These are phyloP conservation scores for Hylaeus volcanicus DNA, from an alignment of 1,140 invertebrate species.

Conservation along the genomic window DNA sequence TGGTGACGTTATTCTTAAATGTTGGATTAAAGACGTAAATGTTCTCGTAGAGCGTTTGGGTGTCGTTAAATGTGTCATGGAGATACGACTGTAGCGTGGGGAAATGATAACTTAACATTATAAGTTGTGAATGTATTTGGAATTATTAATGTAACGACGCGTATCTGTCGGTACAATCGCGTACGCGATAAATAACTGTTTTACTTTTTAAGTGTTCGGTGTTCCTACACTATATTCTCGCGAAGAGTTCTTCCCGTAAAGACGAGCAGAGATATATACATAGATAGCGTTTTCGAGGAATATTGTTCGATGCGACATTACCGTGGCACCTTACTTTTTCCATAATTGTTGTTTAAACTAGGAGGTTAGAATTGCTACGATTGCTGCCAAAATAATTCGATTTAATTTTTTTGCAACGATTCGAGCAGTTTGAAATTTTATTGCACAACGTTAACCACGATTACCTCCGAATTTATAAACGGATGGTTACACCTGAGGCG, in stretches of 20 bases:
- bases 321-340: constrained; percentile 26
- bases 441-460: background rate
- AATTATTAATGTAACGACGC: background rate
- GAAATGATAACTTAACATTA: background rate
- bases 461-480: background rate
- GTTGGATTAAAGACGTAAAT: background rate
- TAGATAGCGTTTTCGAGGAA: background rate
- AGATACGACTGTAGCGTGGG: background rate
- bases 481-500: background rate
- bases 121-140: background rate
- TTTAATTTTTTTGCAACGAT: background rate
- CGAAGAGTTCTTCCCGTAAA: constrained; percentile 15
- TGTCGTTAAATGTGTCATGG: background rate
- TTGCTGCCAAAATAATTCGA: constrained; percentile 33
- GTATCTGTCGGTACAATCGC: constrained; percentile 11
- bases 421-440: background rate
- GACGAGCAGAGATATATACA: background rate
- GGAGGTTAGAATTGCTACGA: constrained; percentile 10
- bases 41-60: background rate
- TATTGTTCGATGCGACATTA: constrained; percentile 41
- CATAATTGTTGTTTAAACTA: background rate
- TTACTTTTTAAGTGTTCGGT: constrained; percentile 69
- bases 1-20: background rate
- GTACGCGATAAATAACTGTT: constrained; percentile 16
- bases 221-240: constrained; percentile 61